These are phyloP conservation scores for Platysternon megacephalum DNA, from an alignment of 2,113 vertebrate species.

Conservation along the genomic window DNA sequence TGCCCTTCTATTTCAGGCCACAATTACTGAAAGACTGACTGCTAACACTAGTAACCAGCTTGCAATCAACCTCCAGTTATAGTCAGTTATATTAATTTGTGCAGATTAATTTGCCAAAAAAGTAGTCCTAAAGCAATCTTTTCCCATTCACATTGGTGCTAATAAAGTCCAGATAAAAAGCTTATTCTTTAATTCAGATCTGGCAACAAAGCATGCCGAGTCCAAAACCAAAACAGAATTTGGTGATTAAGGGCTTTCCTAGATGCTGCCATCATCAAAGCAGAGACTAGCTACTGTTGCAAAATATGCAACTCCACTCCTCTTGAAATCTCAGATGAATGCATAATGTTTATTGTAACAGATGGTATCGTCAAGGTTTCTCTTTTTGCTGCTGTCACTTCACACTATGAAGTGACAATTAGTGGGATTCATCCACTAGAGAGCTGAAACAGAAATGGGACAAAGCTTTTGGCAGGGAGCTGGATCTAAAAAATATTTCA, in stretches of 20 bases:
- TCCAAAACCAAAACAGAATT: conserved; percentile 11
- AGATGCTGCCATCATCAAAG: not conserved
- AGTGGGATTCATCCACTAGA: conserved; percentile 31
- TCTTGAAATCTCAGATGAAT: not conserved
- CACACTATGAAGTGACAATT: not conserved
- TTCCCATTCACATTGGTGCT: not conserved
- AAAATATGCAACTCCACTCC: conserved; percentile 12
- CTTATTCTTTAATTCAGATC: not conserved
- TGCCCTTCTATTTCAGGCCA: conserved; percentile 31
- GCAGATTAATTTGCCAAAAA: not conserved
- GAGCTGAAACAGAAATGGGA: conserved; percentile 18
- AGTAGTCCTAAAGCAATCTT: not conserved
- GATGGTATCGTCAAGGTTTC: not conserved
- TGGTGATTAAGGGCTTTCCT: conserved; percentile 32
- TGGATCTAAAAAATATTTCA: conserved; percentile 14
- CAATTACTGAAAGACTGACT: not conserved
- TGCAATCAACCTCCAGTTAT: not conserved
- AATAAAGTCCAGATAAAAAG: not conserved
- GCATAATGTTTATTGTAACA: not conserved
- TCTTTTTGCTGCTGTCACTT: conserved; percentile 45
- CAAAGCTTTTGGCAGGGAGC: conserved; percentile 29
- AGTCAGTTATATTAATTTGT: not conserved
- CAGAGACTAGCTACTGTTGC: not conserved
- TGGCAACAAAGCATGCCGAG: not conserved
- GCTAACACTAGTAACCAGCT: not conserved